Base-by-base conservation (phyloP, 2,113 vertebrate genomes). In the Argyrosomus japonicus region DNA sequence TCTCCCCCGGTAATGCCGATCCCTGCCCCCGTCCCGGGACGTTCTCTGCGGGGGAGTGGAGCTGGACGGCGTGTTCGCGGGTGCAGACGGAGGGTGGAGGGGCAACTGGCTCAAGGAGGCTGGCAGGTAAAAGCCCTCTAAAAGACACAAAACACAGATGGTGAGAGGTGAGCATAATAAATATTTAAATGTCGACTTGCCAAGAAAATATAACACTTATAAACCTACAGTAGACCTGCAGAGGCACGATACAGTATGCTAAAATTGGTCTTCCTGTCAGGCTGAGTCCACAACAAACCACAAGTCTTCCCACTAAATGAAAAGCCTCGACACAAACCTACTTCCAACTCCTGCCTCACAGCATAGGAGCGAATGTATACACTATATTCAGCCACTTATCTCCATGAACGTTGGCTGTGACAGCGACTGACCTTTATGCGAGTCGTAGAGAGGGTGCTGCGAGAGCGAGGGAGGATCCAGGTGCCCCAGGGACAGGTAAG, bases 61-160 rank as follows among this genome's bases (percentile, higher is more conserved):
- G 83, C 90, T 91, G 74, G 96, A 90, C 0, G 94, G 83, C 0
- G 95, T 91, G 65, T 95, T 87, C 0, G 95, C 92, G 2, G 96
- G 92, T 11, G 95, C 89, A 10, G 95, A 81, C 1, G 97, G 97
- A 0, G 96, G 89, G 72, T 97, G 97, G 82, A 97, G 93, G 79
- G 95, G 14, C 0, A 96, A 91, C 32, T 96, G 95, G 14, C 93
- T 93, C 0, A 96, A 81, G 0, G 97, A 95, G 86, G 95, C 62
- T 0, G 96, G 93, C 79, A 99, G 94, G 93, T 97, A 99, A 95
- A 97, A 99, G 5, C 97, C 96, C 81, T 99, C 98, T 99, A 75
- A 85, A 45, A 87, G 47, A 88, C 48, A 93, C 54, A 91, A n/a
- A 68, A 68, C 25, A 63, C 8, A 58, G 47, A 25, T 62, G 36